Evolutionary conservation across 1,140 invertebrate genomes (phyloP), one percentile per base, ranked within the genome.

Genomic region (Trissolcus basalis): DNA sequence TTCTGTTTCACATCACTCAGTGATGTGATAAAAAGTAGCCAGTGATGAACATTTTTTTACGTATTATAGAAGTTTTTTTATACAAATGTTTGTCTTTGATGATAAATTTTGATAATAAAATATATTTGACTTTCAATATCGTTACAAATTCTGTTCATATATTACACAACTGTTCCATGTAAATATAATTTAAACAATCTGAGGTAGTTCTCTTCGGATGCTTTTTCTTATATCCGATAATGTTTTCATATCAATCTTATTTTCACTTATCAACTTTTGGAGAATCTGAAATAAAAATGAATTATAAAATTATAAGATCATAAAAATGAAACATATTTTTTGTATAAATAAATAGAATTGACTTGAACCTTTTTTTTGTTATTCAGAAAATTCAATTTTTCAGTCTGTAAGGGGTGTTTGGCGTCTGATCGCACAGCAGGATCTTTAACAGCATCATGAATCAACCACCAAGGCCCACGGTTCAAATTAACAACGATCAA

Each of bases 381-480:
- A 43, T 80, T 82, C 13, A 87, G 51, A 78, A 86, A 87, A 43
- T 78, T 70, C 0, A 39, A 16, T 14, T 80, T 82, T 1, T 80
- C 60, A 0, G 15, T 19, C 11, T 49, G 43, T 5, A 71, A 35
- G 6, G 47, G 15, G 8, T 64, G 59, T 45, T 70, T 77, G 9
- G 50, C 80, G 7, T 60, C 60, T 59, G 77, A 67, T 1, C 64
- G 70, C 0, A 49, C 9, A 5, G 41, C 6, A 13, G 80, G 61
- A 70, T 80, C 72, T 15, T 70, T 77, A 12, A 83, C 12, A 60
- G 81, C 87, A 78, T 87, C 63, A 12, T 65, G 82, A 45, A 87
- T 80, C 0, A 88, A 49, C 16, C 82, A 87, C 86, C 85, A 87
- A 27, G 83, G 68, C 13, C 73, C 55, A 0, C 60, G 44, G 32